Percentiles rank a stretch among this genome's conserved stretches.
These are phyloP conservation scores for Nyctibius grandis DNA, from an alignment of 2,797 vertebrate genomes.

Conservation along the genomic window DNA sequence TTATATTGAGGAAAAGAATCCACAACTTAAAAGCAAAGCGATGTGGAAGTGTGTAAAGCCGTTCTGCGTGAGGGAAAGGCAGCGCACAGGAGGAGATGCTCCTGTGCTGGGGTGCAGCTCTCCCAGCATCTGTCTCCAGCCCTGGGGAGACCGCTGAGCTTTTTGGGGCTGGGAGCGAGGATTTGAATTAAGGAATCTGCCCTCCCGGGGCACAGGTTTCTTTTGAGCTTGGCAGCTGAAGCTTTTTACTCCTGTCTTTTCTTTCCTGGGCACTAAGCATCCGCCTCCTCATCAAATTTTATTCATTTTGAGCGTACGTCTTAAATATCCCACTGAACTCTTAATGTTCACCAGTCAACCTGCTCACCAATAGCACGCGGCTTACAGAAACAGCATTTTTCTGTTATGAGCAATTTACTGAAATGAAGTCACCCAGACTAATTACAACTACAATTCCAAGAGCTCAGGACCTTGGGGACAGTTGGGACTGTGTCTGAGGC, in stretches of 20 bases:
- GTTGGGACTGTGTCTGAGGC: background rate
- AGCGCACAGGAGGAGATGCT: background rate
- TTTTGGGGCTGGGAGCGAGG: rapidly evolving
- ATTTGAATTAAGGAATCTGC: background rate
- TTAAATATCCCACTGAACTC: background rate
- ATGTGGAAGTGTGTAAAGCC: rapidly evolving
- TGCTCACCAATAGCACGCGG: background rate
- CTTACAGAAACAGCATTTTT: background rate
- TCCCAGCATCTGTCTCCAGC: background rate
- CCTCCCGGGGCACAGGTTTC: background rate
- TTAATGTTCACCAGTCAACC: background rate
- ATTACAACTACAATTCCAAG: background rate
- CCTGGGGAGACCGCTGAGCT: background rate
- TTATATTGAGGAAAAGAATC: rapidly evolving
- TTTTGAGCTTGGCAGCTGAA: background rate
- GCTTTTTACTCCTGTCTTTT: background rate
- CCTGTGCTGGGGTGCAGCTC: rapidly evolving
- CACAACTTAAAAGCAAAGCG: rapidly evolving
- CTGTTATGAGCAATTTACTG: background rate
- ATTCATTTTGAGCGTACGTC: background rate
- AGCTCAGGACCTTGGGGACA: background rate
- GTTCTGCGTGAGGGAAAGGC: background rate
- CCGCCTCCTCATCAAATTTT: background rate
- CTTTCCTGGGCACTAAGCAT: background rate
- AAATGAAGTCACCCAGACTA: background rate